Evolutionary conservation across 2,113 vertebrate genomes (phyloP).

Genomic region (Corythaeola cristata): DNA sequence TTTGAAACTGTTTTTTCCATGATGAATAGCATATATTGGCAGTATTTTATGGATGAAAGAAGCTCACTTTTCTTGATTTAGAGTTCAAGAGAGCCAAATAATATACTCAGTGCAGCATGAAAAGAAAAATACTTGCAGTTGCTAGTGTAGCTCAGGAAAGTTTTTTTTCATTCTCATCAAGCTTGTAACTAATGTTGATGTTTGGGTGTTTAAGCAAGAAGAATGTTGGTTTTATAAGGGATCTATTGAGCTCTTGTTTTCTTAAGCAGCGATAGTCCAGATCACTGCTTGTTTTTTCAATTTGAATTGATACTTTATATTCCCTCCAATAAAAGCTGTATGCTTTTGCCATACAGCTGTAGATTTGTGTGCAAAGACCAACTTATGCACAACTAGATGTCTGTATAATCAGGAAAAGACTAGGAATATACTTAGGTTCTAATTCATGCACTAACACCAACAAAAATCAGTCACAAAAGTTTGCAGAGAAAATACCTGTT

Average conservation of each 20-base stretch:
- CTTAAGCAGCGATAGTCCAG: slow-evolving; percentile 55
- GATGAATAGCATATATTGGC: not conserved
- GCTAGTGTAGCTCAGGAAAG: not conserved
- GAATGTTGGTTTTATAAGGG: slow-evolving; percentile 64
- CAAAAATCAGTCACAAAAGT: slow-evolving; percentile 20
- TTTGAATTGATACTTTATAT: slow-evolving; percentile 65
- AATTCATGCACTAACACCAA: not conserved
- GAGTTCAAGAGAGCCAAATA: not conserved
- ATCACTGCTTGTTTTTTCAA: slow-evolving; percentile 46
- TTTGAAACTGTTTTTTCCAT: not conserved
- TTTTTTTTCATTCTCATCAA: slow-evolving; percentile 12
- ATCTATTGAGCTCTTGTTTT: slow-evolving; percentile 69
- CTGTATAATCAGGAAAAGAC: slow-evolving; percentile 11
- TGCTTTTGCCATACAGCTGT: slow-evolving; percentile 33
- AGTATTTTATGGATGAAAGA: not conserved
- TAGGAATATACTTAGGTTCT: slow-evolving; percentile 15
- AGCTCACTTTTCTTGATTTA: not conserved
- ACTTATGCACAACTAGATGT: not conserved
- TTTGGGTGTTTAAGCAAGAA: slow-evolving; percentile 63
- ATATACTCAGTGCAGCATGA: not conserved
- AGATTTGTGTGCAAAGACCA: not conserved
- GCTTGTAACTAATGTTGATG: slow-evolving; percentile 34
- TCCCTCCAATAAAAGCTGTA: slow-evolving; percentile 59
- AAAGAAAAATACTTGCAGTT: slow-evolving; percentile 41
- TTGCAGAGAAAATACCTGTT: slow-evolving; percentile 18